phyloP scores from a whole-genome alignment of 2,113 vertebrate genomes.

The Nycticryphes semicollaris region DNA sequence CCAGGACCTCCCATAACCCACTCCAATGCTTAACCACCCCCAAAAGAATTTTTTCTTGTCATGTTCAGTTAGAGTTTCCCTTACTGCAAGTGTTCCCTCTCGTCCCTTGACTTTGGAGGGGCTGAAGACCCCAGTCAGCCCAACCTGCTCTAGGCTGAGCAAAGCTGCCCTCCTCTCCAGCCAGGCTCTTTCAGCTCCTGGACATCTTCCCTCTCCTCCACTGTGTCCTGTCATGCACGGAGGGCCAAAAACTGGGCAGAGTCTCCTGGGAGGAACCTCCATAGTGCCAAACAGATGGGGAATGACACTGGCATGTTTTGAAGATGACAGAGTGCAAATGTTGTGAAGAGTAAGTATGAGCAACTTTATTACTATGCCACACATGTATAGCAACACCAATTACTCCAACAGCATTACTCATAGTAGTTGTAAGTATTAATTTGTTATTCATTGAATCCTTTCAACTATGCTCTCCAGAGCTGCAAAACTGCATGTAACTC shows the following conservation, averaged over 20 bases:
- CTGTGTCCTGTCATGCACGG: not conserved
- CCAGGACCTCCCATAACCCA: not conserved
- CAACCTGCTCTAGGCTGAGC: not conserved
- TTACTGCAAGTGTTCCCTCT: not conserved
- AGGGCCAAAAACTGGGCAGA: not conserved
- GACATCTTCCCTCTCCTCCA: not conserved
- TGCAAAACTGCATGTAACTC: not conserved
- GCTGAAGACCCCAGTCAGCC: not conserved
- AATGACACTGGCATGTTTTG: not conserved
- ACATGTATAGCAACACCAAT: not conserved
- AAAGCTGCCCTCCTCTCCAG: not conserved
- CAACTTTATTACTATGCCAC: not conserved
- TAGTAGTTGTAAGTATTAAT: accelerated
- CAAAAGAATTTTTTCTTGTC: not conserved
- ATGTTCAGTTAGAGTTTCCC: not conserved
- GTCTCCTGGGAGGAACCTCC: not conserved
- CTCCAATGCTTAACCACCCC: not conserved
- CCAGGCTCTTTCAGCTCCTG: not conserved
- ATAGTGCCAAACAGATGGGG: accelerated
- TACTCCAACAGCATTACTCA: not conserved
- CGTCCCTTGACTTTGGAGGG: too few species aligned
- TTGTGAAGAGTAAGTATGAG: not conserved
- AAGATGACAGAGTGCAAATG: accelerated
- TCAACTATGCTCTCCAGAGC: not conserved
- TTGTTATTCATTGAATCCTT: not conserved